These are phyloP conservation scores for Masnerella sp. DNA, from an alignment of 2,888 invertebrate genomes.

Conservation along the genomic window DNA sequence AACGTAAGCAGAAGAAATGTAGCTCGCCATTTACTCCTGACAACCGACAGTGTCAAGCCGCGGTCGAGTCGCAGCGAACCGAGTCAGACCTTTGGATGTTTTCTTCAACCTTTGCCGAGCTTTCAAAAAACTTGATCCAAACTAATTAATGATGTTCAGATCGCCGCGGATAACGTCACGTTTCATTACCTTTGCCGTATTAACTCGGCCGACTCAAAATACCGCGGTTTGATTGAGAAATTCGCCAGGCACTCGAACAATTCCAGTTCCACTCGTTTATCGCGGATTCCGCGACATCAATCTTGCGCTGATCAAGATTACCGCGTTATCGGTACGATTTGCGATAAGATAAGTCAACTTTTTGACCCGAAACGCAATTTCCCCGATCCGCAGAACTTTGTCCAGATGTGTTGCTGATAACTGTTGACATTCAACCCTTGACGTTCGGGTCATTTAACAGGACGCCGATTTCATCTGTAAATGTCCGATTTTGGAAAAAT, in stretches of 20 bases:
- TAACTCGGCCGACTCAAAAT: slow-evolving; percentile 27
- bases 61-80: slow-evolving; percentile 1
- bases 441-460: slow-evolving; percentile 1
- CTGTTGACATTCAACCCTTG: no score
- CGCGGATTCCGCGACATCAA: slow-evolving; percentile 12
- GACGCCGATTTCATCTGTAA: slow-evolving; percentile 1
- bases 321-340: background rate
- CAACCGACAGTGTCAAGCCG: slow-evolving; percentile 41
- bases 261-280: slow-evolving; percentile 9
- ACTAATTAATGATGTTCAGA: slow-evolving; percentile 56
- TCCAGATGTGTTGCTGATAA: no score
- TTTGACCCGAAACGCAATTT: slow-evolving; percentile 6
- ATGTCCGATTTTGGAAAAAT: background rate
- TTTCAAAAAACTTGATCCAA: slow-evolving; percentile 45
- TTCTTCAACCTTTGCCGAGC: slow-evolving; percentile 38
- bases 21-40: slow-evolving; percentile 45
- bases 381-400: background rate
- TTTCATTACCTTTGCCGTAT: slow-evolving; percentile 31
- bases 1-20: slow-evolving; percentile 36
- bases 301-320: slow-evolving; percentile 17
- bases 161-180: slow-evolving; percentile 40
- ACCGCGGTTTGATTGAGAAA: slow-evolving; percentile 37
- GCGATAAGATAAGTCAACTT: slow-evolving; percentile 24
- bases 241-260: slow-evolving; percentile 16
- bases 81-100: slow-evolving; percentile 28